Evolutionary conservation across 1,140 invertebrate genomes (phyloP), one percentile per base, ranked within the genome.

Genomic region (Zaprionus davidi): DNA sequence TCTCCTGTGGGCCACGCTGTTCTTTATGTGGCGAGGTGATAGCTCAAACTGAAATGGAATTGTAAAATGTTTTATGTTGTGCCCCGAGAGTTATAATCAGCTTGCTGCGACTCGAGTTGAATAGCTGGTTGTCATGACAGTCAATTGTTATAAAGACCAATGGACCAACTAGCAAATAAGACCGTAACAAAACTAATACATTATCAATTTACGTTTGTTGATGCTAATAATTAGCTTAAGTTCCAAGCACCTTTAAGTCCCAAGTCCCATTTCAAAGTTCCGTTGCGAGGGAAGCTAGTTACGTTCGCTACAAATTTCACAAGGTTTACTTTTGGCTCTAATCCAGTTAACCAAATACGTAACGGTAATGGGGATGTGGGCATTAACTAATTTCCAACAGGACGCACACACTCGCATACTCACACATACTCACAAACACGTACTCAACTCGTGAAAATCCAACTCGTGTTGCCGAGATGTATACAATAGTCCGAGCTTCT

Each of bases 331-430:
- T 44, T 65, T 65, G 53, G 41, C 62, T 51, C 66, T 74, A 82
- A 76, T 83, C 74, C 38, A 78, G 81, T 78, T 87, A 82, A 55
- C 51, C 69, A 67, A 88, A 81, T 81, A 63, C 78, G 65, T 68
- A 38, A 46, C 44, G 65, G 28, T 58, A 65, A 69, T 64, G 62
- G 62, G 68, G 83, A 87, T 81, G 74, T 69, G 67, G 71, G 78
- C 75, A 73, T 88, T 88, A 81, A 76, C 62, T 78, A 83, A 88
- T 88, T 88, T 81, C 51, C 74, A 71, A 31, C 75, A 13, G 20
- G 31, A 38, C 31, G 34, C 49, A 44, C 28, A 5, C 31, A 63
- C 46, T 28, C 24, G 22, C 13, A 5, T 34, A 11, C 55, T 24
- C 20, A 66, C 36, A 55, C 5, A 38, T 20, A 57, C 34, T 5